Evolutionary conservation across 2,113 vertebrate genomes (phyloP).

Genomic region (Accipiter virgatus): DNA sequence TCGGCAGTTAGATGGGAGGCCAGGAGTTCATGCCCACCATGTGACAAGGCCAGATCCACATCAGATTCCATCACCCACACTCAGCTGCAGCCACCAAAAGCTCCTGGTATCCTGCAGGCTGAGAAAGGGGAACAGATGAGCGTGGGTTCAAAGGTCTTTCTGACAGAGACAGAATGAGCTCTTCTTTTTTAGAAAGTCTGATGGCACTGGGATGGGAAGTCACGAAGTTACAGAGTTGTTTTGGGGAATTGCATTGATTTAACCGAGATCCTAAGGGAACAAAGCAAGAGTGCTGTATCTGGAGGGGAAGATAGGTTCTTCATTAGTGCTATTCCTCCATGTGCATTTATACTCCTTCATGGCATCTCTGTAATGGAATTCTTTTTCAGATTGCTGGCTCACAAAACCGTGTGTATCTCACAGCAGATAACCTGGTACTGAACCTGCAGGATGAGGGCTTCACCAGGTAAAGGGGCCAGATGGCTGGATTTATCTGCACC

Average conservation of each 20-base stretch:
- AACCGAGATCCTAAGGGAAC: background rate
- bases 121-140: conserved; percentile 16
- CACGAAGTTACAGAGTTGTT: background rate
- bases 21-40: background rate
- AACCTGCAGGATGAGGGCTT: conserved; percentile 88
- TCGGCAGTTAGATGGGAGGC: background rate
- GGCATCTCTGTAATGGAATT: background rate
- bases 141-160: background rate
- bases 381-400: conserved; percentile 82
- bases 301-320: background rate
- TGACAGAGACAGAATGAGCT: conserved; percentile 44
- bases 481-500: background rate
- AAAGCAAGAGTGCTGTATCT: background rate
- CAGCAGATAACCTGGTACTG: conserved; percentile 88
- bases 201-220: conserved; percentile 39
- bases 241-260: background rate
- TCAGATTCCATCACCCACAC: background rate
- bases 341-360: background rate
- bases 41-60: conserved; percentile 53
- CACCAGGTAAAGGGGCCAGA: conserved; percentile 76
- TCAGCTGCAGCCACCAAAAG: conserved; percentile 35
- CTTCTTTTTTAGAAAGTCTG: conserved; percentile 50
- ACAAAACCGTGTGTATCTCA: conserved; percentile 92
- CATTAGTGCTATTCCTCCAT: background rate
- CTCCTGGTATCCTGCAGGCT: conserved; percentile 4